Base-by-base conservation (phyloP, 53 echinoderm and acorn worm genomes). In the Apostichopus leukothele region DNA sequence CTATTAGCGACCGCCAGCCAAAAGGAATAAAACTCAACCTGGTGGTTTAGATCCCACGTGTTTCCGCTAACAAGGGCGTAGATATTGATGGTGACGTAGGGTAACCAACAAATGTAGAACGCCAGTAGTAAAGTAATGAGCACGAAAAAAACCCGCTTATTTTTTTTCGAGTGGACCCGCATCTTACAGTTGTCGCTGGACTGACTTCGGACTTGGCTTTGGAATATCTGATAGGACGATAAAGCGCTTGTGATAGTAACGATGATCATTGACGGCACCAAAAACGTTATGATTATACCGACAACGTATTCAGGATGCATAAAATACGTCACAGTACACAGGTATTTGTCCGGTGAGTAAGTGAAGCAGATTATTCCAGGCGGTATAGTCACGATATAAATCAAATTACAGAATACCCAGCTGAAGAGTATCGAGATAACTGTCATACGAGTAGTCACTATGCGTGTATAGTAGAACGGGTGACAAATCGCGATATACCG, bases 401-500 rank as follows among this genome's bases (percentile, higher is more conserved):
- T 81, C 39, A 75, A 51, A 19, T 74, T 63, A 51, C 91, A 91
- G 19, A 89, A 50, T 18, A 75, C 60, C 91, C 91, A 91, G 9
- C 60, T 54, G 9, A 66, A 4, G 18, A 76, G n/a, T 57, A 91
- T 91, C 18, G 67, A 13, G 11, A 60, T 7, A 1, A 84, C 7
- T 52, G 88, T 83, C 20, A 16, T 74, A 12, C 67, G 22, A 22
- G 85, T 88, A 14, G 91, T 91, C 25, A 91, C 91, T 12, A 83
- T 19, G 9, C 89, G 88, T 4, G 75, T 74, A 63, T 91, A 89
- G 50, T 84, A 88, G 16, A 91, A 89, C 22, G 91, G 91, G 60
- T 91, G 89, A 16, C 88, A 75, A 10, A 91, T 88, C 0, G 91
- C 91, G 53, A 91, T 91, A 76, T 88, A 91, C 19, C 91, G 89